phyloP scores from a whole-genome alignment of 2,113 vertebrate species.

The Ciconia boyciana region DNA sequence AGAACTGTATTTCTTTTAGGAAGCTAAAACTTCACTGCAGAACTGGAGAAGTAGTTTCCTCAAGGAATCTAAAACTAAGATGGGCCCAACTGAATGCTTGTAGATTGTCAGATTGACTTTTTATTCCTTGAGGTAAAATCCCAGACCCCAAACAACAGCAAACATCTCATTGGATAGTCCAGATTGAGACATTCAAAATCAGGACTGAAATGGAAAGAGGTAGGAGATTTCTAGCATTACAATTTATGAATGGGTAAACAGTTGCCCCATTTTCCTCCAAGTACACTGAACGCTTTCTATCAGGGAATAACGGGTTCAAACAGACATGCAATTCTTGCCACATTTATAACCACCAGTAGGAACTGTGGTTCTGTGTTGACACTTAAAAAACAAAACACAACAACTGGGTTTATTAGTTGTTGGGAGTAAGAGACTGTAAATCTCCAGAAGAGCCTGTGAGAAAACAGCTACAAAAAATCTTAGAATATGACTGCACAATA shows the following conservation, averaged over 20 bases:
- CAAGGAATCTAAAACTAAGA: background rate
- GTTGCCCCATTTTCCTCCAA: background rate
- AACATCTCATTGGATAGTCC: background rate
- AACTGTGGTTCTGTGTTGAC: background rate
- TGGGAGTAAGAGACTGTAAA: background rate
- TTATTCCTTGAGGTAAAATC: background rate
- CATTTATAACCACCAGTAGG: background rate
- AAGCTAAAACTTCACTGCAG: background rate
- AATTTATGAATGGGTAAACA: background rate
- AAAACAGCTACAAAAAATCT: background rate
- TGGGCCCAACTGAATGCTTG: background rate
- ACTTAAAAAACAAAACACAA: background rate
- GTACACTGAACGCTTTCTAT: fast-evolving
- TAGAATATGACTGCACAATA: background rate
- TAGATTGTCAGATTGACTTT: background rate
- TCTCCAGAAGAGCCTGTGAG: background rate
- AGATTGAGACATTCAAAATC: background rate
- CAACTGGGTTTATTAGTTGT: background rate
- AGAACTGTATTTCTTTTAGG: background rate
- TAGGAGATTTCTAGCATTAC: background rate
- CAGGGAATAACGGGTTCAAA: background rate
- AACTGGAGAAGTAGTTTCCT: background rate
- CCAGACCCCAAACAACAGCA: background rate
- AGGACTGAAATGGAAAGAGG: background rate
- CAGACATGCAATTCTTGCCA: background rate